Evolutionary conservation across 2,797 vertebrate genomes (phyloP), one percentile per base, ranked within the genome.

Genomic region (Hippocampus kuda): DNA sequence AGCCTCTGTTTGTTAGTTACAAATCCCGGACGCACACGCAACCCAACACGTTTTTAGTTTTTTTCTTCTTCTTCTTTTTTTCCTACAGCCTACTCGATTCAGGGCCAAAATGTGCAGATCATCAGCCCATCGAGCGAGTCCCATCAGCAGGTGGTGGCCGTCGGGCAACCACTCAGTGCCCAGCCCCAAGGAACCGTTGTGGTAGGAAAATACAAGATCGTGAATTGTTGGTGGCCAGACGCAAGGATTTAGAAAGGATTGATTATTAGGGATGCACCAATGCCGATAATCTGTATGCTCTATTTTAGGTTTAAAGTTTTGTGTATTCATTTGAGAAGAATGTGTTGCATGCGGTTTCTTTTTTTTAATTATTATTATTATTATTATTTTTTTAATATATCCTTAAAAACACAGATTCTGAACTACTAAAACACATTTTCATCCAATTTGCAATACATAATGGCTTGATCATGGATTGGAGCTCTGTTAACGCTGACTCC

Each of bases 161-260:
- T 99, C 57, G 97, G 97, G 46, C 97, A 99, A 44, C 97, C 97
- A 0, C 91, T 99, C 72, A 92, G 93, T 27, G 88, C 94, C 41
- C 97, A 99, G 79, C 94, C 95, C n/a, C 97, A 99, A 84, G 96
- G 97, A 82, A 99, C 97, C n/a, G 97, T 99, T 68, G 95, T 99
- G 97, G 97, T 98, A 90, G 93, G 88, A 38, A 76, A 5, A 3
- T 60, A 60, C 16, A 13, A 3, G 34, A 18, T 60, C 59, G 20
- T 12, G 10, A 54, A 54, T 24, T 54, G 9, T 54, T 54, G 53
- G 10, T 54, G n/a, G 53, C 7, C 49, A 51, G 49, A 51, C 18
- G 53, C 53, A 54, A 54, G n/a, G 53, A 24, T 54, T 20, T 51
- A 18, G 18, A 8, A 20, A 20, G 1, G 16, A 12, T 24, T 24